A percentile compares a stretch with the other conserved stretches of the same genome.
Evolutionary conservation across 1,140 invertebrate species (phyloP).

Genomic region (Glossosoma conforme): DNA sequence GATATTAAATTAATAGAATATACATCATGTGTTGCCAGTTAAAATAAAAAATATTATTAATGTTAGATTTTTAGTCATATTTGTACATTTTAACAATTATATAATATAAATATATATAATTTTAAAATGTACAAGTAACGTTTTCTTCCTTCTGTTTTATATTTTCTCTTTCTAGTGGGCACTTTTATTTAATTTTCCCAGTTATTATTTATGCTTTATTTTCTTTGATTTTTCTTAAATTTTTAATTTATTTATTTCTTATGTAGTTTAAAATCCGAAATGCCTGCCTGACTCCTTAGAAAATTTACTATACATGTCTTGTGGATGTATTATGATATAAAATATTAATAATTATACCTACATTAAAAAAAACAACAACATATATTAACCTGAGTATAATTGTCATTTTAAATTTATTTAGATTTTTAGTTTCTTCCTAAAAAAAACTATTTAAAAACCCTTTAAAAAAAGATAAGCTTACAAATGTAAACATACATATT

Average conservation of each 20-base stretch:
- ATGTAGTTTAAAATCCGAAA: conserved; percentile 8
- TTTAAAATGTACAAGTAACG: background rate
- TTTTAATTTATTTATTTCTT: conserved; percentile 15
- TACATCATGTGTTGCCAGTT: no score
- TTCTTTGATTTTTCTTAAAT: conserved; percentile 29
- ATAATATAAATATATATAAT: no score
- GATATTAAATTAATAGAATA: no score
- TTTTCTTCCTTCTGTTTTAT: conserved; percentile 18
- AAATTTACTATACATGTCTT: conserved; percentile 11
- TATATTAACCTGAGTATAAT: no score
- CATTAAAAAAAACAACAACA: no score
- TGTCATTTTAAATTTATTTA: no score
- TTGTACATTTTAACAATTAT: no score
- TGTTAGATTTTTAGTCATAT: no score
- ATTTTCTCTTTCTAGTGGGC: conserved; percentile 29
- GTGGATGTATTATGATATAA: conserved; percentile 20
- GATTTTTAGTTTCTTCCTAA: no score
- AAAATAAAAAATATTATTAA: no score
- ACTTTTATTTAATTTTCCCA: conserved; percentile 22
- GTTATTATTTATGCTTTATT: conserved; percentile 30
- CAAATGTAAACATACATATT: no score
- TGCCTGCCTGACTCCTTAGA: conserved; percentile 27
- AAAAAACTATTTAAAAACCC: conserved; percentile 6
- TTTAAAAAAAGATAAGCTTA: conserved; percentile 3
- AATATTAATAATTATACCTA: no score